Percentiles rank a stretch among this genome's conserved stretches.
These are phyloP conservation scores for Bombyx mandarina DNA, from an alignment of 1,140 invertebrate species.

Conservation along the genomic window DNA sequence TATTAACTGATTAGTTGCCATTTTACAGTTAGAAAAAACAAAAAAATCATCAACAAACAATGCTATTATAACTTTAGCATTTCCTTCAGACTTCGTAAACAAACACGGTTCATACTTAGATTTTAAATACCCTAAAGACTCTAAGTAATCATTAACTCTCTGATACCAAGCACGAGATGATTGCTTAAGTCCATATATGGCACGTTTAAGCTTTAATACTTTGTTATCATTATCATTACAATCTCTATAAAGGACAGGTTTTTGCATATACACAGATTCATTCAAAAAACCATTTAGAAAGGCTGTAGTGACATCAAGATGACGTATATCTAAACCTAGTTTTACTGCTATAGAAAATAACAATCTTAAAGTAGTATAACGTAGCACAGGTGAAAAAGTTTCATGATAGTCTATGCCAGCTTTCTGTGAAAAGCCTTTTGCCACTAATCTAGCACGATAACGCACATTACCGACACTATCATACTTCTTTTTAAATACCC, in stretches of 20 bases:
- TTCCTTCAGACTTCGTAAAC: too few species aligned
- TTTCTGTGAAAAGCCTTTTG: slow-evolving; percentile 6
- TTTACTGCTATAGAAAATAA: slow-evolving; percentile 12
- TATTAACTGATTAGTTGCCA: background rate
- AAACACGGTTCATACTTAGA: background rate
- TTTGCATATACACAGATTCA: too few species aligned
- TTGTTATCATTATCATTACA: too few species aligned
- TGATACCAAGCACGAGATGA: too few species aligned
- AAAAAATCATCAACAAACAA: slow-evolving; percentile 1
- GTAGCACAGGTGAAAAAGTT: slow-evolving; percentile 12
- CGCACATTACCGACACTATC: slow-evolving; percentile 9
- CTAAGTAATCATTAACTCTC: background rate
- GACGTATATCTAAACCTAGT: slow-evolving; percentile 7
- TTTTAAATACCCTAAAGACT: background rate
- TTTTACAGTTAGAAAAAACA: background rate
- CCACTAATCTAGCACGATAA: slow-evolving; percentile 7
- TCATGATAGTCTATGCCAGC: slow-evolving; percentile 12
- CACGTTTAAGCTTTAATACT: too few species aligned
- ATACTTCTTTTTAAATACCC: too few species aligned
- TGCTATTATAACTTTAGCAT: background rate
- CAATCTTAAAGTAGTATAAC: slow-evolving; percentile 11
- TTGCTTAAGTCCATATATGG: too few species aligned
- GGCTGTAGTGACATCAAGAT: slow-evolving; percentile 10
- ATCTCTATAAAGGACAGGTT: too few species aligned
- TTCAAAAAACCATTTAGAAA: slow-evolving; percentile 7